Conservation (phyloP, 2,113 vertebrate genomes). For the Corvus moneduloides region DNA sequence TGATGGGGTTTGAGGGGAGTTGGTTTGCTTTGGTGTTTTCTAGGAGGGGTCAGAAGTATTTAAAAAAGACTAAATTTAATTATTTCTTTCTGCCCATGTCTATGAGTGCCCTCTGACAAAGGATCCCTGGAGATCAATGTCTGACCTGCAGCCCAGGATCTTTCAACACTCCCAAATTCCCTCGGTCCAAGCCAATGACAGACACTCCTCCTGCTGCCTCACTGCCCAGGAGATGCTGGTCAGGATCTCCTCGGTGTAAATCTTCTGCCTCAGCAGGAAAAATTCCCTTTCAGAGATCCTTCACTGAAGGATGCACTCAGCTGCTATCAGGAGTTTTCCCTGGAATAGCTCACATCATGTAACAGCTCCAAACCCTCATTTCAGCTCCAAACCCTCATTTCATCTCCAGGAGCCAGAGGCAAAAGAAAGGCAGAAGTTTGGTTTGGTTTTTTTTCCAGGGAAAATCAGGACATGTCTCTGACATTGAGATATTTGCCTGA, state of each 20-base stretch:
- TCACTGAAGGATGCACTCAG: not conserved
- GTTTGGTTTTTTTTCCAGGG: not conserved
- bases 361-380: not conserved
- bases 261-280: not conserved
- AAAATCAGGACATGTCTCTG: not conserved
- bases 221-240: not conserved
- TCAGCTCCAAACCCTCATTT: not conserved
- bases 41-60: not conserved
- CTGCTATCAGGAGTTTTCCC: not conserved
- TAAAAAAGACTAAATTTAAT: not conserved
- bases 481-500: not conserved
- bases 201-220: not conserved
- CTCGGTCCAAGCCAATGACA: rapidly evolving
- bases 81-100: not conserved
- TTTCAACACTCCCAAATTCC: not conserved
- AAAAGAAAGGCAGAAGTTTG: not conserved
- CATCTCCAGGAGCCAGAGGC: not conserved
- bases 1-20: rapidly evolving
- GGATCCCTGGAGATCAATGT: not conserved
- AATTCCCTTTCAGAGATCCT: not conserved
- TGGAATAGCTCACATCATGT: not conserved
- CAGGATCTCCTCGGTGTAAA: not conserved
- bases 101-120: not conserved
- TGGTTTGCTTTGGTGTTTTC: not conserved
- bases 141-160: not conserved